phyloP scores from a whole-genome alignment of 1,140 invertebrate species.

The Idris sp. region DNA sequence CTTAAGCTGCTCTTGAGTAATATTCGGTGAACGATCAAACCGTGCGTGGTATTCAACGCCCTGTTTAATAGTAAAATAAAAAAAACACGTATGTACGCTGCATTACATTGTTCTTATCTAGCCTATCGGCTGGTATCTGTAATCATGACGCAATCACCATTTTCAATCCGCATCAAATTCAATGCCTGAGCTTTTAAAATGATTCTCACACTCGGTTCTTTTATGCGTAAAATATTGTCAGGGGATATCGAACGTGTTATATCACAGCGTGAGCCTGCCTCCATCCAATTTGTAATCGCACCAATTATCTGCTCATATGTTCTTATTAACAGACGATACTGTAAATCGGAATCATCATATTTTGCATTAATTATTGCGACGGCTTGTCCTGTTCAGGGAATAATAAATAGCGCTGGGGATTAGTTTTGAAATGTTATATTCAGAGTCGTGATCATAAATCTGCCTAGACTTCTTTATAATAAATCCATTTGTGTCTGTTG shows the following conservation, averaged over 20 bases:
- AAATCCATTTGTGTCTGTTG: too few species aligned
- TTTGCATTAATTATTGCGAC: conserved; percentile 15
- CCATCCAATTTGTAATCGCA: conserved; percentile 27
- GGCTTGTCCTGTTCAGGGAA: too few species aligned
- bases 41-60: background rate
- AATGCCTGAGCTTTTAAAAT: conserved; percentile 9
- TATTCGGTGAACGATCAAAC: conserved; percentile 44
- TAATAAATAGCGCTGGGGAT: too few species aligned
- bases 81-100: conserved; percentile 4
- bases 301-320: conserved; percentile 26
- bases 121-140: conserved; percentile 6
- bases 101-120: conserved; percentile 26
- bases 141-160: conserved; percentile 12
- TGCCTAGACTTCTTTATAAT: too few species aligned
- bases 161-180: conserved; percentile 17
- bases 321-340: conserved; percentile 13
- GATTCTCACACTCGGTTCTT: conserved; percentile 11
- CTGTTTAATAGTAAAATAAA: conserved; percentile 14
- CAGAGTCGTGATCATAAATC: too few species aligned
- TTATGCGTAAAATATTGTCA: conserved; percentile 12
- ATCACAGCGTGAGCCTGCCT: conserved; percentile 9
- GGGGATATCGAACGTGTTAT: conserved; percentile 16
- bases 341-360: conserved; percentile 29
- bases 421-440: too few species aligned
- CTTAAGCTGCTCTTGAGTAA: conserved; percentile 32